phyloP scores from a whole-genome alignment of 2,888 invertebrate genomes.

The Deilephila elpenor region DNA sequence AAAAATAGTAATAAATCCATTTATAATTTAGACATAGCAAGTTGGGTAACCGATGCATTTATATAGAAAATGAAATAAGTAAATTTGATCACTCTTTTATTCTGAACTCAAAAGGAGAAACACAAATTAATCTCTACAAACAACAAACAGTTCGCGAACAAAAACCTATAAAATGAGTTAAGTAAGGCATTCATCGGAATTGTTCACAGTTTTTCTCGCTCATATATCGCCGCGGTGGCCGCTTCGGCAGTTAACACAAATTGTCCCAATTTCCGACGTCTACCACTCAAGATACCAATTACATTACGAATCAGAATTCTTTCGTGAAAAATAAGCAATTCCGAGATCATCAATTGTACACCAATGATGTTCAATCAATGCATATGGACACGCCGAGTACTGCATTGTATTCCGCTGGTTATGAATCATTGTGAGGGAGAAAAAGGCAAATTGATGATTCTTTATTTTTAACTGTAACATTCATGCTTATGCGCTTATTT shows the following conservation, averaged over 20 bases:
- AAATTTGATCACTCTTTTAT: too few relatives aligned
- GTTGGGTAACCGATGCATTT: too few relatives aligned
- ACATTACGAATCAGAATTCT: constrained; percentile 63
- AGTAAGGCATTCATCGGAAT: not conserved
- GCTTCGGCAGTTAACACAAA: constrained; percentile 64
- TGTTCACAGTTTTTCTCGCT: not conserved
- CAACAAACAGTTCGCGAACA: not conserved
- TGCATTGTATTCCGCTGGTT: not conserved
- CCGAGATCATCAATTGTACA: constrained; percentile 15
- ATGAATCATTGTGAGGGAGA: not conserved
- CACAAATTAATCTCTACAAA: too few relatives aligned
- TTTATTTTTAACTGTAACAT: not conserved
- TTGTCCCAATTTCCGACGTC: constrained; percentile 64
- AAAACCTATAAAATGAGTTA: not conserved
- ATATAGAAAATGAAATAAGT: too few relatives aligned
- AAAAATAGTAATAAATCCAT: too few relatives aligned
- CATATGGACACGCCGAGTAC: not conserved
- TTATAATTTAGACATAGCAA: too few relatives aligned
- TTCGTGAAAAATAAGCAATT: constrained; percentile 45
- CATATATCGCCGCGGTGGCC: constrained; percentile 49
- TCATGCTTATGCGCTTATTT: too few relatives aligned
- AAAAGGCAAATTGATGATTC: not conserved
- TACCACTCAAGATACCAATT: constrained; percentile 61
- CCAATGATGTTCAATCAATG: constrained; percentile 19
- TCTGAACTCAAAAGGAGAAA: too few relatives aligned